Evolutionary conservation across 2,113 vertebrate genomes (phyloP).

Genomic region (Erythrolamprus reginae): DNA sequence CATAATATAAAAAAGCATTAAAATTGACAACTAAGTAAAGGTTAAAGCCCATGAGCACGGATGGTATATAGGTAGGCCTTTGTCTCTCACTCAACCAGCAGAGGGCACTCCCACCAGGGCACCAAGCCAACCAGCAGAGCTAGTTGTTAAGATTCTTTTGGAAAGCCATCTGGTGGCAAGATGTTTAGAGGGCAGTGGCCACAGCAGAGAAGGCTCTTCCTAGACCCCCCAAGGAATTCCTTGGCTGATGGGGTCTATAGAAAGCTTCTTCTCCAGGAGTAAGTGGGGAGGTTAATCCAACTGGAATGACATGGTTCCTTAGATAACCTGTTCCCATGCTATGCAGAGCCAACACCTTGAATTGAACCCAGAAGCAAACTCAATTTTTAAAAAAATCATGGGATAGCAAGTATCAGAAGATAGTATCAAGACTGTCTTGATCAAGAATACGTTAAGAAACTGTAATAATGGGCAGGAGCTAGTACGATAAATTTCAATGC

Average conservation of each 20-base stretch:
- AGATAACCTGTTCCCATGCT: not conserved
- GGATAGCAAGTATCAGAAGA: not conserved
- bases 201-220: not conserved
- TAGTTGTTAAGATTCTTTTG: not conserved
- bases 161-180: not conserved
- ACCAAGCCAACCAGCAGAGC: not conserved
- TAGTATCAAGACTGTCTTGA: not conserved
- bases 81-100: not conserved
- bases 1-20: not conserved
- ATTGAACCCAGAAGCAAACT: not conserved
- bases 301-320: not conserved
- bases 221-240: not conserved
- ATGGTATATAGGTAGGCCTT: not conserved
- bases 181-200: not conserved
- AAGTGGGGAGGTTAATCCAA: not conserved
- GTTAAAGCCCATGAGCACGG: not conserved
- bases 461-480: not conserved
- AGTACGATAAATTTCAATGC: not conserved
- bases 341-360: not conserved
- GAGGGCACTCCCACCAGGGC: not conserved
- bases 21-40: not conserved
- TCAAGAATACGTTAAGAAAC: not conserved
- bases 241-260: not conserved
- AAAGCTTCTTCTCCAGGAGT: not conserved
- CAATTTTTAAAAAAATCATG: not conserved